These are phyloP conservation scores for Borostomias antarcticus DNA, from an alignment of 2,797 vertebrate genomes.

Conservation along the genomic window DNA sequence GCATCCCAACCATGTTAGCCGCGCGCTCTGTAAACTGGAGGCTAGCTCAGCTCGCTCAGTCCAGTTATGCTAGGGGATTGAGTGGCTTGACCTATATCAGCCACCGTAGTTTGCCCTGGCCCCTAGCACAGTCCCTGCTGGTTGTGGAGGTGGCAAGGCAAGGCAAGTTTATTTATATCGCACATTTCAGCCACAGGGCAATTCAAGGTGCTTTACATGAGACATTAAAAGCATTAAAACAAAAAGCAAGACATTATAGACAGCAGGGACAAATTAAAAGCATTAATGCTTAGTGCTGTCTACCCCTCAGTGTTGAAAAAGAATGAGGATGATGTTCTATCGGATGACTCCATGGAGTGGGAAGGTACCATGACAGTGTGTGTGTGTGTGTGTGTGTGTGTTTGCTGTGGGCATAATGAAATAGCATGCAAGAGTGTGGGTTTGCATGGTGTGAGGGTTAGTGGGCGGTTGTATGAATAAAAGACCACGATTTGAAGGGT, in stretches of 20 bases:
- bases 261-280: too few species aligned
- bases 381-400: conserved; percentile 36
- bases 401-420: conserved; percentile 17
- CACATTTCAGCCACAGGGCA: too few species aligned
- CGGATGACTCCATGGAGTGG: conserved; percentile 80
- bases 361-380: conserved; percentile 72
- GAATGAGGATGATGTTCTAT: conserved; percentile 81
- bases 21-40: not conserved
- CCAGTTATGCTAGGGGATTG: not conserved
- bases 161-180: too few species aligned
- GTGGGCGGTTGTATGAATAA: too few species aligned
- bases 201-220: too few species aligned
- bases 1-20: not conserved
- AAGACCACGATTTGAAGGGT: not conserved
- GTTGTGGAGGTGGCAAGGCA: not conserved
- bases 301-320: conserved; percentile 74
- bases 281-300: too few species aligned
- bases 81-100: not conserved
- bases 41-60: not conserved
- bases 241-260: too few species aligned
- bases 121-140: not conserved
- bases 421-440: not conserved
- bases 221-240: too few species aligned
- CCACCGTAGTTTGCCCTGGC: not conserved
- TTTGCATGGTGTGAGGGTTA: conserved; percentile 29